Evolutionary conservation across 2,797 vertebrate species (phyloP).

Genomic region (Heliangelus exortis): DNA sequence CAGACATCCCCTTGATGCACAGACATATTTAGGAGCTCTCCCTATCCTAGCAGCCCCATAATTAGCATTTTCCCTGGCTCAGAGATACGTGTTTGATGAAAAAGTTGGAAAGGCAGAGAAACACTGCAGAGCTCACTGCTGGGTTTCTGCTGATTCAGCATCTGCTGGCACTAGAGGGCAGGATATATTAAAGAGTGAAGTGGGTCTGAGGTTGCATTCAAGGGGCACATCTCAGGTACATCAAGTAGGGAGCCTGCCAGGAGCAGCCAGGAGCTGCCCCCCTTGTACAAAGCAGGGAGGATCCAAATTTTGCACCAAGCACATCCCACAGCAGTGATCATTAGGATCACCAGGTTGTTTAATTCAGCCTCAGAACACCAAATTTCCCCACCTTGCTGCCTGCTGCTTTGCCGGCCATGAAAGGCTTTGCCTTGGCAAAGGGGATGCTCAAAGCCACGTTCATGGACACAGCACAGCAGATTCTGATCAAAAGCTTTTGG

Average conservation of each 20-base stretch:
- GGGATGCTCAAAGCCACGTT: neutral
- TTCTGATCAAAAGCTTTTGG: neutral
- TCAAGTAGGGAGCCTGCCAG: neutral
- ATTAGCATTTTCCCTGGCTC: neutral
- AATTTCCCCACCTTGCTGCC: neutral
- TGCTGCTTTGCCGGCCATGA: neutral
- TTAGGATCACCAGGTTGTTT: neutral
- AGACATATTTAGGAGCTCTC: neutral
- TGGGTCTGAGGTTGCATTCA: neutral
- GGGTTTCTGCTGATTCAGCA: conserved; percentile 29
- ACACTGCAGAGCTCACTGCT: too few relatives aligned
- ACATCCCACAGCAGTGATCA: fast-evolving
- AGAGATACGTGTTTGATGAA: neutral
- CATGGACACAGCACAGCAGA: neutral
- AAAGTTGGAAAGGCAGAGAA: neutral
- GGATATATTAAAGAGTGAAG: neutral
- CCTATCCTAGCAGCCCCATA: neutral
- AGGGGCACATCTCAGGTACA: fast-evolving
- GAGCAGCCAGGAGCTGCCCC: neutral
- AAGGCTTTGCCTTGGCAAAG: neutral
- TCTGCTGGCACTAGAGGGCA: conserved; percentile 54
- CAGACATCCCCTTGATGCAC: fast-evolving
- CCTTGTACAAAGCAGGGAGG: neutral
- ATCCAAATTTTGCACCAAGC: fast-evolving
- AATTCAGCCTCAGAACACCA: neutral